Evolutionary conservation across 2,797 vertebrate genomes (phyloP), one percentile per base, ranked within the genome.

Genomic region (Streptopelia turtur): DNA sequence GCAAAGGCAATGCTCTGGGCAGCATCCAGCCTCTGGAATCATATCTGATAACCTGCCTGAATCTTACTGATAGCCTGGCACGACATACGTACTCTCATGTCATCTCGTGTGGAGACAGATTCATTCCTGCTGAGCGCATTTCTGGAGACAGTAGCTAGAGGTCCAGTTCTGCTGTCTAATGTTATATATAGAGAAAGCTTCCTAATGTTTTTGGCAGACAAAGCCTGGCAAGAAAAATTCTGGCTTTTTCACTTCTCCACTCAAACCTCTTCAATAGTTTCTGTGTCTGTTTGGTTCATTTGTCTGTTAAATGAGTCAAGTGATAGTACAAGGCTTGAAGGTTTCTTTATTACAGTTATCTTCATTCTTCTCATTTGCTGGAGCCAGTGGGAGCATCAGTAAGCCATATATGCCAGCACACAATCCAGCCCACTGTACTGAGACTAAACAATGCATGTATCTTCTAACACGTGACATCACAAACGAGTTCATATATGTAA

Each of bases 141-240:
- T 97, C 95, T 97, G 95, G 91, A 98, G 97, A 96, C 95, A 96
- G 97, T 97, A 97, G 96, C 96, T 96, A 93, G 96, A 97, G 97
- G 98, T 98, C 96, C 97, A 97, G 95, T 97, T 96, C 94, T 97
- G 92, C 93, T 97, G 90, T 96, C 96, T 98, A 98, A 97, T 98
- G 97, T 97, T 98, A 98, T 96, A 97, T 86, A 89, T 86, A 97
- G 96, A 96, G 56, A 96, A 97, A 91, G 94, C 95, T 97, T 97
- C 95, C 95, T 95, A 95, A 98, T 95, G 93, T 77, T 97, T 97
- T 97, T 97, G 95, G 95, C 97, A 97, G 97, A 92, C 93, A 92
- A 96, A 95, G 71, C 70, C 95, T 97, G 92, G 90, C 93, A 96
- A 97, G 93, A 97, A 85, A 87, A 87, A 66, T 82, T 94, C 94